Conservation (phyloP, 2,797 vertebrate species). For the Gymnoscopelus microlampas region DNA sequence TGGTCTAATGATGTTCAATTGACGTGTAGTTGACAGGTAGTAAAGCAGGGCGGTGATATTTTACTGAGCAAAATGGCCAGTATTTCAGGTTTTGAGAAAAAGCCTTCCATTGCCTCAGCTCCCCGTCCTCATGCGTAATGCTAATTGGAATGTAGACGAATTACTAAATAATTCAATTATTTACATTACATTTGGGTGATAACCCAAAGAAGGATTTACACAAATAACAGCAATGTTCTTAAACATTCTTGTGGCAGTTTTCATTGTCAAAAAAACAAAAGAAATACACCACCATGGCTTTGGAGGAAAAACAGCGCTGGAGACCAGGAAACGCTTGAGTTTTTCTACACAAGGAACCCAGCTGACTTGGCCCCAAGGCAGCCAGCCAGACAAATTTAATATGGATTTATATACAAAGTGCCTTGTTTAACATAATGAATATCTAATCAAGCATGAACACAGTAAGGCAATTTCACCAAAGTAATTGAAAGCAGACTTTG, state of each 20-base stretch:
- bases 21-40: constrained; percentile 14
- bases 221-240: neutral
- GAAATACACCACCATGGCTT: constrained; percentile 1
- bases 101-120: too few species aligned
- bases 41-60: constrained; percentile 23
- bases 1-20: constrained; percentile 40
- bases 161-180: neutral
- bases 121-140: neutral
- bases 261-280: constrained; percentile 5
- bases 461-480: constrained; percentile 79
- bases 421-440: constrained; percentile 81
- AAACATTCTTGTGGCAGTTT: neutral
- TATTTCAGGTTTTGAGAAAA: constrained; percentile 1
- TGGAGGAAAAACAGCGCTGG: constrained; percentile 18
- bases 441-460: constrained; percentile 81
- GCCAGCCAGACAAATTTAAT: constrained; percentile 72
- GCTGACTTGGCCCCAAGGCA: constrained; percentile 68
- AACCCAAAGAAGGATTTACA: neutral
- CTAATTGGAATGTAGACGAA: neutral
- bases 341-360: constrained; percentile 58
- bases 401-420: constrained; percentile 77
- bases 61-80: neutral
- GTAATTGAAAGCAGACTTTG: constrained; percentile 82
- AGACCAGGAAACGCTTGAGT: neutral
- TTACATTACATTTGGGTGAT: neutral